Evolutionary conservation across 2,797 vertebrate species (phyloP).

Genomic region (Notolepis coatsorum): DNA sequence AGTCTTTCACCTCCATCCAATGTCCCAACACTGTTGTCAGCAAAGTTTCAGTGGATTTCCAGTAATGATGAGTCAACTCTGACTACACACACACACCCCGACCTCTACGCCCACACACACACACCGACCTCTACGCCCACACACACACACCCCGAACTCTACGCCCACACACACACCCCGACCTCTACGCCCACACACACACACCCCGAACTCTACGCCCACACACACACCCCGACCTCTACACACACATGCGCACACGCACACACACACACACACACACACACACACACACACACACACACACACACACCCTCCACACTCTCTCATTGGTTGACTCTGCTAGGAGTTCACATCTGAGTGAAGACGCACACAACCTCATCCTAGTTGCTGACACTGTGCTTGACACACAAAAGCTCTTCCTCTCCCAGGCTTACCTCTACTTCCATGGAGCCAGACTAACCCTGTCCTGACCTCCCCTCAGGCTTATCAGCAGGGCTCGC

Average conservation of each 20-base stretch:
- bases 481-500: slow-evolving; percentile 5
- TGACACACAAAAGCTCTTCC: slow-evolving; percentile 38
- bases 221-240: neutral
- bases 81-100: no score
- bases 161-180: neutral
- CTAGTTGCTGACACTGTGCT: slow-evolving; percentile 52
- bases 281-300: slow-evolving; percentile 1
- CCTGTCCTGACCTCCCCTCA: slow-evolving; percentile 1
- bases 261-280: neutral
- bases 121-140: neutral
- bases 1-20: neutral
- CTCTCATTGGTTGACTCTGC: neutral
- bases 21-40: neutral
- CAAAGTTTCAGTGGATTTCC: slow-evolving; percentile 31
- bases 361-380: slow-evolving; percentile 10
- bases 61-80: slow-evolving; percentile 53
- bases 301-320: neutral
- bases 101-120: no score
- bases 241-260: no score
- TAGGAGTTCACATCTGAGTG: slow-evolving; percentile 18
- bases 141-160: neutral
- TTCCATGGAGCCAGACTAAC: slow-evolving; percentile 23
- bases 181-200: neutral
- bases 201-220: neutral
- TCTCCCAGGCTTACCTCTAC: slow-evolving; percentile 26